Conservation (phyloP, 2,888 invertebrate genomes). For the Sinelater perroti region DNA sequence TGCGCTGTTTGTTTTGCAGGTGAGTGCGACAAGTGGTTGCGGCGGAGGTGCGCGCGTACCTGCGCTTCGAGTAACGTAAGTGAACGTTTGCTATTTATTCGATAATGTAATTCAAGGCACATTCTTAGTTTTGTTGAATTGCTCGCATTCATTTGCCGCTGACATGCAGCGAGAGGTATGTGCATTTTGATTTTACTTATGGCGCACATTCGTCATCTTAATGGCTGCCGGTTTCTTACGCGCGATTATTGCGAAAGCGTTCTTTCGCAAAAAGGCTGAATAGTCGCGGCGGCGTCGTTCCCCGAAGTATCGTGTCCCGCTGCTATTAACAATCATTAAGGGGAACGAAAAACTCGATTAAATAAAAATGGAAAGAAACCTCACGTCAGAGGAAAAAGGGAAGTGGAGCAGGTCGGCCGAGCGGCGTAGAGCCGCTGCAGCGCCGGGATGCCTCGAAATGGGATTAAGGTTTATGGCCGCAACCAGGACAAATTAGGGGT, state of each 20-base stretch:
- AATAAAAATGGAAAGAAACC: slow-evolving; percentile 13
- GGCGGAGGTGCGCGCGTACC: slow-evolving; percentile 43
- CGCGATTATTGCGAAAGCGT: slow-evolving; percentile 49
- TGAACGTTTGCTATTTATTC: slow-evolving; percentile 47
- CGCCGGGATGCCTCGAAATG: slow-evolving; percentile 4
- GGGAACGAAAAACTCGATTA: not conserved
- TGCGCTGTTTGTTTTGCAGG: slow-evolving; percentile 46
- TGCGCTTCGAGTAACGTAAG: slow-evolving; percentile 42
- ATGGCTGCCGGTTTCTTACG: slow-evolving; percentile 53
- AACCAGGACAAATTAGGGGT: slow-evolving; percentile 34
- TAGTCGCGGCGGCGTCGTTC: not conserved
- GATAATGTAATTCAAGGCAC: slow-evolving; percentile 53
- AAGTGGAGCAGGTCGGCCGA: too few relatives aligned
- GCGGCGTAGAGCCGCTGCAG: not conserved
- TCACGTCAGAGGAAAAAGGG: not conserved
- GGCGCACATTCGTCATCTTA: slow-evolving; percentile 54
- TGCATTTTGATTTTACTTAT: slow-evolving; percentile 55
- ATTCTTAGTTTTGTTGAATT: slow-evolving; percentile 54
- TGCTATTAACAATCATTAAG: slow-evolving; percentile 15
- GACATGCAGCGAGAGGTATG: slow-evolving; percentile 55
- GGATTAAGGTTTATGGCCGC: slow-evolving; percentile 22
- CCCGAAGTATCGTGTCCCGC: slow-evolving; percentile 8
- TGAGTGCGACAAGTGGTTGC: slow-evolving; percentile 44
- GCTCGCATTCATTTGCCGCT: slow-evolving; percentile 50
- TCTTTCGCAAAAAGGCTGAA: too few relatives aligned